Base-by-base conservation (phyloP, 2,113 vertebrate genomes). In the Odontesthes bonariensis region DNA sequence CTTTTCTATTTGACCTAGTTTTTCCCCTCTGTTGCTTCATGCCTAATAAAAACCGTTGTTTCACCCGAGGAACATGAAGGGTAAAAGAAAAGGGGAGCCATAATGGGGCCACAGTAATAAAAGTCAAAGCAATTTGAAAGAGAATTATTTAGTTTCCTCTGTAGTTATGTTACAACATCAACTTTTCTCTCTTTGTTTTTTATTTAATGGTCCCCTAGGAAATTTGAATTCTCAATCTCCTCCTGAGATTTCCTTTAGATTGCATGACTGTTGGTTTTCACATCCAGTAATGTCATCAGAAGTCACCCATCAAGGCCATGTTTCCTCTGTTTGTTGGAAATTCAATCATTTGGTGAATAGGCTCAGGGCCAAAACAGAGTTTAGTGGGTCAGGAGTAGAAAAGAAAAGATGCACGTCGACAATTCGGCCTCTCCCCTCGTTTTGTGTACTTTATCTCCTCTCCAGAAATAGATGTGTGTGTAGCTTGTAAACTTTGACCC, bases 271-370 rank as follows among this genome's bases (percentile, higher is more conserved):
- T 77, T 60, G 56, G 52, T 61, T 82, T 86, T 84, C 69, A 76
- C 59, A 72, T 76, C 62, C 52, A 81, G 61, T 55, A 5, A 61
- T 81, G 82, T 79, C 84, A 84, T 70, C 75, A 79, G 70, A 82
- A 81, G 83, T 87, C 75, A 62, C 44, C 56, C 61, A 69, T 71
- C 65, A 6, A 68, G 79, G 73, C 79, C 20, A 2, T 6, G 9
- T 85, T 91, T 93, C 87, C 86, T 88, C 64, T 59, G 38, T 90
- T 92, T 89, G 89, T 90, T 89, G 82, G 73, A 75, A 75, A 69
- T 70, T 75, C 63, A 79, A 69, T 74, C 49, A 67, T 85, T 77
- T 84, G 81, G 88, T 83, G 72, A 85, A 80, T 84, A 68, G 77
- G 69, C 73, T 27, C 31, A 8, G 54, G 56, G 76, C 83, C 73